Evolutionary conservation across 1,140 invertebrate species (phyloP).

Genomic region (Drosophila grimshawi): DNA sequence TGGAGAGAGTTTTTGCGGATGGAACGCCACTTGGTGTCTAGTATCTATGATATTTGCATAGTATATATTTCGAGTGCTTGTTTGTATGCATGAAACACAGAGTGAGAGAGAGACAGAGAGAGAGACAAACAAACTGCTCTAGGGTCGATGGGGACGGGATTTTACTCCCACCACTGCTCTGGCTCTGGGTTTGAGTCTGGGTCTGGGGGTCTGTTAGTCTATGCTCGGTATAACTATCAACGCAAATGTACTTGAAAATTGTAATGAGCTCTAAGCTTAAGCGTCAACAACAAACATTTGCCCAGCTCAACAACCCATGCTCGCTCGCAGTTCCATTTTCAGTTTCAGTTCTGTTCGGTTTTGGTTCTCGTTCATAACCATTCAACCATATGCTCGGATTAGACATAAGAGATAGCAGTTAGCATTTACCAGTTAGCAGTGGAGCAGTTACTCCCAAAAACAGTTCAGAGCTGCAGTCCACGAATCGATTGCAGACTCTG

Average conservation of each 20-base stretch:
- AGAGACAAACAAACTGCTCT: not conserved
- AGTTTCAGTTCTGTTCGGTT: slow-evolving; percentile 36
- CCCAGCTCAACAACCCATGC: not conserved
- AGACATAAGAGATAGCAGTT: slow-evolving; percentile 39
- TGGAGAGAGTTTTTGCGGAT: slow-evolving; percentile 52
- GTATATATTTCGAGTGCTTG: slow-evolving; percentile 80
- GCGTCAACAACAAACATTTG: slow-evolving; percentile 80
- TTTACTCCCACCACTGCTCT: not conserved
- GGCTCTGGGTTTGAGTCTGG: too few species aligned
- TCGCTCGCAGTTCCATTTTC: slow-evolving; percentile 28
- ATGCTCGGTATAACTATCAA: slow-evolving; percentile 74
- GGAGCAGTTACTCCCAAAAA: slow-evolving; percentile 52
- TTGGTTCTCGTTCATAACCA: slow-evolving; percentile 49
- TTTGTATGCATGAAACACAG: slow-evolving; percentile 73
- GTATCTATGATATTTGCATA: slow-evolving; percentile 77
- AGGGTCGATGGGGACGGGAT: not conserved
- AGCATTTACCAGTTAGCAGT: slow-evolving; percentile 16
- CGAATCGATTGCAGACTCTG: slow-evolving; percentile 45
- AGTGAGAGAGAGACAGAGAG: not conserved
- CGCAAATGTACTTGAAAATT: slow-evolving; percentile 83
- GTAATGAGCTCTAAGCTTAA: slow-evolving; percentile 81
- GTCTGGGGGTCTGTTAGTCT: slow-evolving; percentile 35
- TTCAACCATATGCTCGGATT: slow-evolving; percentile 76
- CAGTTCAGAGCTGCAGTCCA: slow-evolving; percentile 46
- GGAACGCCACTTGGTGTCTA: slow-evolving; percentile 39